Percentiles rank a stretch among this genome's conserved stretches.
These are phyloP conservation scores for Trachymyrmex septentrionalis DNA, from an alignment of 1,140 invertebrate species.

Conservation along the genomic window DNA sequence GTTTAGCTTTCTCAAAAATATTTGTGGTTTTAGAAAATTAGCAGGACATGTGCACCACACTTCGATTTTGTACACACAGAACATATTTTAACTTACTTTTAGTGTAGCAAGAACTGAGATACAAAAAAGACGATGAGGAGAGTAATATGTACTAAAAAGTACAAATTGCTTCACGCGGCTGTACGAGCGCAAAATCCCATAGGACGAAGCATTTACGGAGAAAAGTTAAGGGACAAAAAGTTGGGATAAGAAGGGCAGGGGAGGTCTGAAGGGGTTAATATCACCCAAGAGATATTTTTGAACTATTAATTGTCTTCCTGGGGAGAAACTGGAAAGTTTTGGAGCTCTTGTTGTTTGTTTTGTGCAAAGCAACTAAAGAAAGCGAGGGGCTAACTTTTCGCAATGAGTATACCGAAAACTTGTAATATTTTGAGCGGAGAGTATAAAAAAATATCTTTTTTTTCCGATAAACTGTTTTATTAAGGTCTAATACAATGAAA, in stretches of 20 bases:
- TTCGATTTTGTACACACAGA: background rate
- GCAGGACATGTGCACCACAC: background rate
- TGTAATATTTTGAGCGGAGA: conserved; percentile 17
- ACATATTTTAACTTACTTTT: conserved; percentile 8
- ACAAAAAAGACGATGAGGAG: background rate
- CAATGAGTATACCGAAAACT: background rate
- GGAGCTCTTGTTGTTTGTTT: conserved; percentile 54
- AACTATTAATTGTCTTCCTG: conserved; percentile 66
- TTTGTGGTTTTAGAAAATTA: background rate
- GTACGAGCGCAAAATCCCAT: conserved; percentile 20
- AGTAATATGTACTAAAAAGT: conserved; percentile 28
- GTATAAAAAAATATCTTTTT: background rate
- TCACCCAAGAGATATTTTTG: conserved; percentile 58
- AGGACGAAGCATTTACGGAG: conserved; percentile 16
- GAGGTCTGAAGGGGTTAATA: conserved; percentile 52
- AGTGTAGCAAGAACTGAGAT: conserved; percentile 9
- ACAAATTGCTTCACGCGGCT: conserved; percentile 2
- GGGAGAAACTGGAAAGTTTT: conserved; percentile 60
- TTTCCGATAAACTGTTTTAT: background rate
- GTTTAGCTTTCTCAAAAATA: background rate
- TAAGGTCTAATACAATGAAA: background rate
- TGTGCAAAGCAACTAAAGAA: background rate
- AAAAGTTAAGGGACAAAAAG: conserved; percentile 41
- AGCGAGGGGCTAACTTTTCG: background rate
- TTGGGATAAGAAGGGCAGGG: background rate